A percentile compares a stretch with the other conserved stretches of the same genome.
Conservation (phyloP, 2,113 vertebrate genomes). For the Cariama cristata region DNA sequence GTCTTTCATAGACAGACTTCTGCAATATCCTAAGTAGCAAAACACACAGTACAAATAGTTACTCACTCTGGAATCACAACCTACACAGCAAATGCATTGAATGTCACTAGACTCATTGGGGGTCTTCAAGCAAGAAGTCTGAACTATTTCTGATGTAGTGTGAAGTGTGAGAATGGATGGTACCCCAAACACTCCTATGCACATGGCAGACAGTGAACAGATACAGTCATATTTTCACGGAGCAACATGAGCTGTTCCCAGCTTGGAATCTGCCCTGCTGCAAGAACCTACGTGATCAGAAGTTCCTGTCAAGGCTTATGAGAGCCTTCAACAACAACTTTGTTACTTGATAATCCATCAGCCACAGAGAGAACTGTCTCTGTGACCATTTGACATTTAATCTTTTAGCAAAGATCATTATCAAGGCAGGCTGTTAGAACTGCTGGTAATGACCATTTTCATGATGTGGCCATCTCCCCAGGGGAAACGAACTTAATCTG, state of each 20-base stretch:
- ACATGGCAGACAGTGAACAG: not conserved
- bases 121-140: not conserved
- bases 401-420: not conserved
- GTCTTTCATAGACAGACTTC: not conserved
- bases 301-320: not conserved
- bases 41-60: not conserved
- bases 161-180: not conserved
- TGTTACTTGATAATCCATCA: not conserved
- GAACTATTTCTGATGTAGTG: not conserved
- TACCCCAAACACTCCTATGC: not conserved
- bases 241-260: not conserved
- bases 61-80: not conserved
- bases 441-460: not conserved
- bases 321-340: not conserved
- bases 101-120: not conserved
- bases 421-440: not conserved
- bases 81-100: not conserved
- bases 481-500: not conserved
- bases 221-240: not conserved
- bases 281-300: not conserved
- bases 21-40: not conserved
- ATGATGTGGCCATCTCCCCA: not conserved
- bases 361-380: not conserved
- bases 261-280: not conserved
- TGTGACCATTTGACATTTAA: not conserved